These are phyloP conservation scores for Gobio gobio DNA, from an alignment of 2,113 vertebrate species.

Conservation along the genomic window DNA sequence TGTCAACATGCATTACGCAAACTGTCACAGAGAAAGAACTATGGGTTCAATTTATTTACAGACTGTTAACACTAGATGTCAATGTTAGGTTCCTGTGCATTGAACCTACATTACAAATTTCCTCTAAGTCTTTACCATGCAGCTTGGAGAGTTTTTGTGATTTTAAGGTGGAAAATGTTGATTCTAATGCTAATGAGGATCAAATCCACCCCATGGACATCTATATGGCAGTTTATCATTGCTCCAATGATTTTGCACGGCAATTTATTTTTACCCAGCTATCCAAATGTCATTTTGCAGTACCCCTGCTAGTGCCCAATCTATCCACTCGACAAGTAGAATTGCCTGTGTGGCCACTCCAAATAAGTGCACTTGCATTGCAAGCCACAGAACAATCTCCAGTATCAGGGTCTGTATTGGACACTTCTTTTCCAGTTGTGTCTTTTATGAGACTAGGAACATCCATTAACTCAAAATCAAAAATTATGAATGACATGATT, in stretches of 20 bases:
- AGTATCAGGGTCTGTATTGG: constrained; percentile 25
- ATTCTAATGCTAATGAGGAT: background rate
- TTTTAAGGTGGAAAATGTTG: background rate
- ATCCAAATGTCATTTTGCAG: constrained; percentile 47
- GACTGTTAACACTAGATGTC: constrained; percentile 62
- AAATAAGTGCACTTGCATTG: constrained; percentile 1
- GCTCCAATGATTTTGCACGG: constrained; percentile 67
- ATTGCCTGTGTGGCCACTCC: constrained; percentile 48
- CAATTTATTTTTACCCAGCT: constrained; percentile 37
- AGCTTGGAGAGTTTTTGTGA: constrained; percentile 50
- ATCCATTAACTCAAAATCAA: constrained; percentile 43
- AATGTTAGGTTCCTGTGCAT: background rate
- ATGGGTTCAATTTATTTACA: constrained; percentile 62
- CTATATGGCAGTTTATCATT: constrained; percentile 72
- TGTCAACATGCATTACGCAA: background rate
- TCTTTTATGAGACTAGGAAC: constrained; percentile 50
- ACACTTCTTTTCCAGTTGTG: constrained; percentile 37
- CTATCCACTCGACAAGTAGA: constrained; percentile 38
- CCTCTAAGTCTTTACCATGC: constrained; percentile 20
- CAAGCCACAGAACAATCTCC: constrained; percentile 7
- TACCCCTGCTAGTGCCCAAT: constrained; percentile 50
- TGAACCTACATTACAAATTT: background rate
- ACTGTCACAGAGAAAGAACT: constrained; percentile 47
- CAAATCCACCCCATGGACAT: constrained; percentile 69
- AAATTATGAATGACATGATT: constrained; percentile 44